Evolutionary conservation across 2,888 invertebrate genomes (phyloP).

Genomic region (Vanessa cardui): DNA sequence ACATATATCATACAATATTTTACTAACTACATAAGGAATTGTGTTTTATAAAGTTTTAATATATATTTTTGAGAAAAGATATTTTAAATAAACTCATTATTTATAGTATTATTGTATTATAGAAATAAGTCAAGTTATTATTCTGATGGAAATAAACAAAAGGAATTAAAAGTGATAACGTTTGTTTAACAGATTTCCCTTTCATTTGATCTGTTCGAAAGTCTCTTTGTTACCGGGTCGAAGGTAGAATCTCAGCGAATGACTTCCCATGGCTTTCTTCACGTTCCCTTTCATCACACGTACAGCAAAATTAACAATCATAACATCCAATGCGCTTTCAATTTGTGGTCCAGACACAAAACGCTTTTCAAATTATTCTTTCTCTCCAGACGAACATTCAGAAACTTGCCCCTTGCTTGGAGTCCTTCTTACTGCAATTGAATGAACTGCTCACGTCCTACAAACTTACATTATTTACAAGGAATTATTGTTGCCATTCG

Average conservation of each 20-base stretch:
- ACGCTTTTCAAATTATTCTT: conserved; percentile 72
- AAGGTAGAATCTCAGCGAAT: conserved; percentile 19
- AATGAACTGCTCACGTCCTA: conserved; percentile 69
- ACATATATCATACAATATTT: no score
- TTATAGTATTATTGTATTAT: no score
- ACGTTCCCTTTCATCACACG: conserved; percentile 46
- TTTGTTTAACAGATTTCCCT: no score
- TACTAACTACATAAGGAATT: no score
- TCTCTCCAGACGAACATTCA: conserved; percentile 60
- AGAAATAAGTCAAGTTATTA: no score
- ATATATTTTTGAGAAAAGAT: no score
- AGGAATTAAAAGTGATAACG: no score
- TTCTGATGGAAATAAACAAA: no score
- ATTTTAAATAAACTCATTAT: no score
- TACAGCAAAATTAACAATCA: conserved; percentile 51
- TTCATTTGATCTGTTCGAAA: no score
- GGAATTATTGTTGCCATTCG: conserved; percentile 2
- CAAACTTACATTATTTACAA: conserved; percentile 43
- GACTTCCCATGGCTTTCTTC: conserved; percentile 38
- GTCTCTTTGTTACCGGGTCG: background rate
- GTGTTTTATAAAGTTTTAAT: no score
- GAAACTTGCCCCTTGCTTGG: conserved; percentile 66
- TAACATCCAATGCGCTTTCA: conserved; percentile 48
- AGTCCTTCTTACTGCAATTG: conserved; percentile 67
- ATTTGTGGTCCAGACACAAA: conserved; percentile 63